These are phyloP conservation scores for Andrena hattorfiana DNA, from an alignment of 2,888 invertebrate genomes.

Conservation along the genomic window DNA sequence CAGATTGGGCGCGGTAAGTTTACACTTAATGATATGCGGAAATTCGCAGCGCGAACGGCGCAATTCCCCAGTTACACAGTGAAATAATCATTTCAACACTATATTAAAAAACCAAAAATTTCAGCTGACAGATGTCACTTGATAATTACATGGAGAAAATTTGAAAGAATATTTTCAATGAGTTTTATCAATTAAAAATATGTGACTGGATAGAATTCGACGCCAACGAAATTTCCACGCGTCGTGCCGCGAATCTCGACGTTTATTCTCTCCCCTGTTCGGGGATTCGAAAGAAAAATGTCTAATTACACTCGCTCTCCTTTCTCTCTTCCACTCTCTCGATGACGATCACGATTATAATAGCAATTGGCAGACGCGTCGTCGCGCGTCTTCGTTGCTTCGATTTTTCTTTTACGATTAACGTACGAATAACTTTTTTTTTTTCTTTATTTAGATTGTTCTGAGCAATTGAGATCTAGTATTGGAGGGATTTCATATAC, in stretches of 20 bases:
- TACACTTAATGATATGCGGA: constrained; percentile 51
- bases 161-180: neutral
- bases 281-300: constrained; percentile 10
- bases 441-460: constrained; percentile 69
- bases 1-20: constrained; percentile 40
- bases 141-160: no score
- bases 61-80: constrained; percentile 25
- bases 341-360: constrained; percentile 44
- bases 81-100: no score
- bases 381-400: constrained; percentile 53
- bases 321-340: constrained; percentile 42
- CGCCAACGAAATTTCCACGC: constrained; percentile 14
- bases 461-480: constrained; percentile 82
- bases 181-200: neutral
- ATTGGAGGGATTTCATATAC: constrained; percentile 80
- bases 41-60: constrained; percentile 44
- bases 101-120: no score
- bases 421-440: constrained; percentile 63
- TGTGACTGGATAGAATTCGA: neutral
- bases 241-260: constrained; percentile 43
- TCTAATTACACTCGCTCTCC: constrained; percentile 27
- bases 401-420: constrained; percentile 61
- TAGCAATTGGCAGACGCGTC: constrained; percentile 50
- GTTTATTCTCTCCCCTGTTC: neutral
- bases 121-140: no score